phyloP scores from a whole-genome alignment of 2,888 invertebrate species.

The Thera britannica region DNA sequence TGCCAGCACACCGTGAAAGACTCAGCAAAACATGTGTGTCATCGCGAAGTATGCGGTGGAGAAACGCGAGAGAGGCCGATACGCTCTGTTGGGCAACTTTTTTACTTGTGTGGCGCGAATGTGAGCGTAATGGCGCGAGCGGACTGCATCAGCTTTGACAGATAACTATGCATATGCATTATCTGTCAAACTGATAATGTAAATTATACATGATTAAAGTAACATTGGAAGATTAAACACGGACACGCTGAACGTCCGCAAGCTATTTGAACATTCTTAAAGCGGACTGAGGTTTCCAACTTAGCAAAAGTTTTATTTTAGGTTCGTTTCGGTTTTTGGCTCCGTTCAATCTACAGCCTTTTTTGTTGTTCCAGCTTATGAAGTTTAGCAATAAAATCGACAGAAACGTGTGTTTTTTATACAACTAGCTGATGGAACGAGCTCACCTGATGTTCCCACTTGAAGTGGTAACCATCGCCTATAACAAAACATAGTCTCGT shows the following conservation, averaged over 20 bases:
- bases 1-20: slow-evolving; percentile 62
- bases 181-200: slow-evolving; percentile 6
- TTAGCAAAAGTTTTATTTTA: too few relatives aligned
- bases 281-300: too few relatives aligned
- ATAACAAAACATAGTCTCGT: too few relatives aligned
- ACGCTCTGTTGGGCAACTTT: slow-evolving; percentile 72
- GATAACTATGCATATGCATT: slow-evolving; percentile 12
- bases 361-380: too few relatives aligned
- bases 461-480: too few relatives aligned
- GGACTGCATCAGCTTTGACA: slow-evolving; percentile 27
- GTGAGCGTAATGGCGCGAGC: slow-evolving; percentile 34
- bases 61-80: slow-evolving; percentile 75
- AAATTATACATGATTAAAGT: neutral
- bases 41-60: slow-evolving; percentile 76
- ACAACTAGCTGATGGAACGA: too few relatives aligned
- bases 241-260: neutral
- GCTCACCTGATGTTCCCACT: too few relatives aligned
- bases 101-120: slow-evolving; percentile 46
- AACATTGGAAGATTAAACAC: neutral
- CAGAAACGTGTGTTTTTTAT: too few relatives aligned
- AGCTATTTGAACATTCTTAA: neutral
- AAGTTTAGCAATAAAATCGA: too few relatives aligned
- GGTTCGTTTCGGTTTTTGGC: too few relatives aligned
- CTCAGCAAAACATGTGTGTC: slow-evolving; percentile 72
- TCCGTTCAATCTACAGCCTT: too few relatives aligned